phyloP scores from a whole-genome alignment of 1,140 invertebrate genomes.

The Drosophila guanche region DNA sequence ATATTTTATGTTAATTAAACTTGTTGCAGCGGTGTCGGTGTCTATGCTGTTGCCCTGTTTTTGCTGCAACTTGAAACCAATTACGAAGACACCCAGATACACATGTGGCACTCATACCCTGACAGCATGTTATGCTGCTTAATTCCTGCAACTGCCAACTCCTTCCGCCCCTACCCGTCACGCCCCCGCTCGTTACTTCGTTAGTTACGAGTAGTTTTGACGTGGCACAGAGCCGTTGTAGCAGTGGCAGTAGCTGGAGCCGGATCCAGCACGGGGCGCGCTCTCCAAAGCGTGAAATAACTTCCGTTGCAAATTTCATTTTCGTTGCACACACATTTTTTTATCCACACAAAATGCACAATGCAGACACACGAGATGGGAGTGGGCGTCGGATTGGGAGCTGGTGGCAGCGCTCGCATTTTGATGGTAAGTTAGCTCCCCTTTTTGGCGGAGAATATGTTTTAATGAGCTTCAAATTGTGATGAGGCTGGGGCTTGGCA shows the following conservation, averaged over 20 bases:
- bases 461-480: conserved; percentile 76
- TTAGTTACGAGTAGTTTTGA: conserved; percentile 69
- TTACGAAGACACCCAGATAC: conserved; percentile 41
- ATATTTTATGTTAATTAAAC: conserved; percentile 82
- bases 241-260: background rate
- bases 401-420: conserved; percentile 40
- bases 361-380: conserved; percentile 60
- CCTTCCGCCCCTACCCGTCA: background rate
- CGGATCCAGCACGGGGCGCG: conserved; percentile 2
- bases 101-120: conserved; percentile 34
- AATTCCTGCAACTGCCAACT: conserved; percentile 51
- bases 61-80: conserved; percentile 76
- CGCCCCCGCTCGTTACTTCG: conserved; percentile 58
- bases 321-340: conserved; percentile 74
- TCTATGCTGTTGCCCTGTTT: conserved; percentile 25
- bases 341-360: conserved; percentile 73
- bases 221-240: conserved; percentile 17
- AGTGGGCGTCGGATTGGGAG: conserved; percentile 3
- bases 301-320: conserved; percentile 80
- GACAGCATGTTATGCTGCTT: conserved; percentile 74
- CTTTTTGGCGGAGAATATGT: conserved; percentile 51
- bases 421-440: conserved; percentile 36
- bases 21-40: conserved; percentile 55
- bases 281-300: conserved; percentile 76
- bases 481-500: conserved; percentile 17